A percentile compares a stretch with the other conserved stretches of the same genome.
phyloP scores from a whole-genome alignment of 2,888 invertebrate genomes.

The Tetramorium bicarinatum region DNA sequence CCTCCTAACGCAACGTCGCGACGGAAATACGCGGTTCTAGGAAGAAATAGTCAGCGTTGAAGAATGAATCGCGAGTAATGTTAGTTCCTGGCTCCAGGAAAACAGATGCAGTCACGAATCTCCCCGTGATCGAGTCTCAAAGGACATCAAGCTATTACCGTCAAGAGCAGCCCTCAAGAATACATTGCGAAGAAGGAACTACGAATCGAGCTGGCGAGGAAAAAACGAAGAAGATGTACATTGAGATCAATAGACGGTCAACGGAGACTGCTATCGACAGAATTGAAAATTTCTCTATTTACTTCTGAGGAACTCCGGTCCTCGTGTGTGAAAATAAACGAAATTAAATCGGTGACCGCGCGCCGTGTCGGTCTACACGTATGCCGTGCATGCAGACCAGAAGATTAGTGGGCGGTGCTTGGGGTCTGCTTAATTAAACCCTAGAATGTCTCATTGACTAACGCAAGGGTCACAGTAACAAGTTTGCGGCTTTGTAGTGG shows the following conservation, averaged over 20 bases:
- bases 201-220: neutral
- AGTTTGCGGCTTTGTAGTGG: slow-evolving; percentile 59
- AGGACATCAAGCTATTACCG: neutral
- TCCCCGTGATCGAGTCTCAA: neutral
- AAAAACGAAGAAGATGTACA: neutral
- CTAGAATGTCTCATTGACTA: slow-evolving; percentile 56
- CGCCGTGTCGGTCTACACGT: slow-evolving; percentile 5
- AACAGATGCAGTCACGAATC: neutral
- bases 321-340: neutral
- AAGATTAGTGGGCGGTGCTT: slow-evolving; percentile 52
- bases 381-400: slow-evolving; percentile 16
- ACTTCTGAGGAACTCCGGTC: neutral
- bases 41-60: neutral
- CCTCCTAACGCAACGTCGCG: neutral
- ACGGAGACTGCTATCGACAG: neutral
- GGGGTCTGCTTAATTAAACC: slow-evolving; percentile 70
- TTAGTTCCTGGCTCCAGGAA: neutral
- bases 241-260: neutral
- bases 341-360: slow-evolving; percentile 14
- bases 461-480: slow-evolving; percentile 53
- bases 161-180: neutral
- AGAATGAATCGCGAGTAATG: slow-evolving; percentile 20
- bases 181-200: neutral
- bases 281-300: neutral
- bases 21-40: neutral